These are phyloP conservation scores for Polylopha cassiicola DNA, from an alignment of 2,888 invertebrate species.

Conservation along the genomic window DNA sequence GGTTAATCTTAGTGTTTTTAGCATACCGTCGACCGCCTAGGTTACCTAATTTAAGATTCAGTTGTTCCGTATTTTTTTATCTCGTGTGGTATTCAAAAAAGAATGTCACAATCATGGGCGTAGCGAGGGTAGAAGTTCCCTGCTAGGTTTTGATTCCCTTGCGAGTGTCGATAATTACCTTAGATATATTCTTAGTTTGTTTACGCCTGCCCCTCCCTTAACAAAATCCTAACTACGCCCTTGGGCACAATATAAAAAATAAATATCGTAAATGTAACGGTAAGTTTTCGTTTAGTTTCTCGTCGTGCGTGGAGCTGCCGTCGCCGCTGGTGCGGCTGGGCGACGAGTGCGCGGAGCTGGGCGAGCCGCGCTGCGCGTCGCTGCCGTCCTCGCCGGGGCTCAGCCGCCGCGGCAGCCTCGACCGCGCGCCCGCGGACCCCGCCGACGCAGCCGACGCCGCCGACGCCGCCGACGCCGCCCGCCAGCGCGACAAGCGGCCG, in stretches of 20 bases:
- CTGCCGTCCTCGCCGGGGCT: slow-evolving; percentile 61
- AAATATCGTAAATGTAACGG: slow-evolving; percentile 49
- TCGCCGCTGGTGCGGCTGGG: slow-evolving; percentile 75
- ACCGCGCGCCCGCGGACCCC: slow-evolving; percentile 35
- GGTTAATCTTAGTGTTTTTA: too few relatives aligned
- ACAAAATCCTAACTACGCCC: too few relatives aligned
- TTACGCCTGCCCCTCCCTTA: too few relatives aligned
- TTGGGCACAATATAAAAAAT: neutral
- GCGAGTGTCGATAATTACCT: too few relatives aligned
- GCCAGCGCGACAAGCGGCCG: slow-evolving; percentile 30
- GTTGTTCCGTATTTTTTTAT: too few relatives aligned
- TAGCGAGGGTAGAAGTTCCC: too few relatives aligned
- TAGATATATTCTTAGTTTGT: too few relatives aligned
- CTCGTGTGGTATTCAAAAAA: too few relatives aligned
- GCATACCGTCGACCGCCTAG: too few relatives aligned
- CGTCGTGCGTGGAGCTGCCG: slow-evolving; percentile 86
- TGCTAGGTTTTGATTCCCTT: too few relatives aligned
- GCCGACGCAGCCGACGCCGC: slow-evolving; percentile 35
- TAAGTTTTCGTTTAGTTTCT: slow-evolving; percentile 68
- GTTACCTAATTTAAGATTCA: too few relatives aligned
- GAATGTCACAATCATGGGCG: too few relatives aligned
- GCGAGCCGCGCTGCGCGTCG: slow-evolving; percentile 36
- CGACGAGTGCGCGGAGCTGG: slow-evolving; percentile 7
- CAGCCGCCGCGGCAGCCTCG: slow-evolving; percentile 41
- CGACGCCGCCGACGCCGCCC: slow-evolving; percentile 26